Percentiles rank a stretch among this genome's conserved stretches.
phyloP scores from a whole-genome alignment of 2,113 vertebrate genomes.

The Ivindomyrus marchei region DNA sequence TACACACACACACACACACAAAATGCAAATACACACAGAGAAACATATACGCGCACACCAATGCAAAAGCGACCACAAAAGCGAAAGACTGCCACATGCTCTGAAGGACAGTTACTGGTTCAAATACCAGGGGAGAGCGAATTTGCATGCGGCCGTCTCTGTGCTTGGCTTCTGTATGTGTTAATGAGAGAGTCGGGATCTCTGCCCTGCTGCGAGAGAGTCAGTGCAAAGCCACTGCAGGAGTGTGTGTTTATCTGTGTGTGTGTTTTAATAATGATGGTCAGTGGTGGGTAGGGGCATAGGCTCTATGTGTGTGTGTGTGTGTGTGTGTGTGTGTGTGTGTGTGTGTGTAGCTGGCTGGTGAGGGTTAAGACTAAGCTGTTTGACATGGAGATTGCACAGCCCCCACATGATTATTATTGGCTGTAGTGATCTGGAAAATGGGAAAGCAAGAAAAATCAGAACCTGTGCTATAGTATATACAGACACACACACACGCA shows the following conservation, averaged over 20 bases:
- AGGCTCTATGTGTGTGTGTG: background rate
- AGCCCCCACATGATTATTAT: conserved; percentile 54
- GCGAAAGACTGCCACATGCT: background rate
- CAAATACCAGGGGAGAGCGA: background rate
- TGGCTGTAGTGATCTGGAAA: conserved; percentile 63
- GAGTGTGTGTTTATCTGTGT: conserved; percentile 16
- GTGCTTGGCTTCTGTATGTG: conserved; percentile 6
- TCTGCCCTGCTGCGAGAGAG: background rate
- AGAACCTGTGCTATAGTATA: conserved; percentile 35
- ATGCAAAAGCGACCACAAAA: background rate
- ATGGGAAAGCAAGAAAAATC: conserved; percentile 58
- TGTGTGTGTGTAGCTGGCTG: conserved; percentile 32
- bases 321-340: conserved; percentile 5
- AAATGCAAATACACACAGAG: too few relatives aligned
- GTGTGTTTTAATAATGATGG: background rate
- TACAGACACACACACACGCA: background rate
- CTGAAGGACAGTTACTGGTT: background rate
- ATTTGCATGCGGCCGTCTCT: background rate
- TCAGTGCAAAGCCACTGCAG: background rate
- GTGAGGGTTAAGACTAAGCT: conserved; percentile 46
- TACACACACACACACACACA: background rate
- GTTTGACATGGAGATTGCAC: conserved; percentile 50
- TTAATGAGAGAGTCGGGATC: conserved; percentile 5
- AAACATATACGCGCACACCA: background rate
- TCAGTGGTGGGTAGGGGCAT: conserved; percentile 18